These are phyloP conservation scores for Sciurus vulgaris DNA, from an alignment of 2,797 vertebrate species.

Conservation along the genomic window DNA sequence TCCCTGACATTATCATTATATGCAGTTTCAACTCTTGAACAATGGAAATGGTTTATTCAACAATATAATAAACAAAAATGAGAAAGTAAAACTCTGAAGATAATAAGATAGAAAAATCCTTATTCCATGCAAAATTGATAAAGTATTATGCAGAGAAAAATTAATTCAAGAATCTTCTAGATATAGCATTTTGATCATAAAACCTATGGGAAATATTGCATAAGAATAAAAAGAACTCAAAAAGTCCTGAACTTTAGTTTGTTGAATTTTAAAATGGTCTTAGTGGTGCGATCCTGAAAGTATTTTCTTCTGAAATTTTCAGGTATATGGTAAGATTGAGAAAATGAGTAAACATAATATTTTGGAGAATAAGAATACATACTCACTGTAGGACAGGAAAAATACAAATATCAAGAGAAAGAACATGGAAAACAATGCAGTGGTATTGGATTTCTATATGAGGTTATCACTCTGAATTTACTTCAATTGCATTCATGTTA, in stretches of 20 bases:
- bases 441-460: not conserved
- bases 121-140: not conserved
- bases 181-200: not conserved
- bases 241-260: not conserved
- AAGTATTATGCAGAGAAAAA: constrained; percentile 33
- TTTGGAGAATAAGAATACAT: not conserved
- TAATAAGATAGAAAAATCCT: not conserved
- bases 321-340: not conserved
- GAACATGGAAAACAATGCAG: not conserved
- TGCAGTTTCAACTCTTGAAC: no score
- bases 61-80: not conserved
- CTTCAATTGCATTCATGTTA: rapidly evolving
- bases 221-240: constrained; percentile 7
- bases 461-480: not conserved
- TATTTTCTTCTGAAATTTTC: not conserved
- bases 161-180: not conserved
- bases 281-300: not conserved
- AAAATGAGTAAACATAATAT: not conserved
- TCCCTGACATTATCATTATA: not conserved
- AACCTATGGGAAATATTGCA: not conserved
- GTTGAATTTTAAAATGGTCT: not conserved
- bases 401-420: not conserved
- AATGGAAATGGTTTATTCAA: not conserved
- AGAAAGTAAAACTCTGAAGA: not conserved
- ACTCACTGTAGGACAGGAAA: not conserved